These are phyloP conservation scores for Myrmecophaga tridactyla DNA, from an alignment of 2,113 vertebrate genomes.

Conservation along the genomic window DNA sequence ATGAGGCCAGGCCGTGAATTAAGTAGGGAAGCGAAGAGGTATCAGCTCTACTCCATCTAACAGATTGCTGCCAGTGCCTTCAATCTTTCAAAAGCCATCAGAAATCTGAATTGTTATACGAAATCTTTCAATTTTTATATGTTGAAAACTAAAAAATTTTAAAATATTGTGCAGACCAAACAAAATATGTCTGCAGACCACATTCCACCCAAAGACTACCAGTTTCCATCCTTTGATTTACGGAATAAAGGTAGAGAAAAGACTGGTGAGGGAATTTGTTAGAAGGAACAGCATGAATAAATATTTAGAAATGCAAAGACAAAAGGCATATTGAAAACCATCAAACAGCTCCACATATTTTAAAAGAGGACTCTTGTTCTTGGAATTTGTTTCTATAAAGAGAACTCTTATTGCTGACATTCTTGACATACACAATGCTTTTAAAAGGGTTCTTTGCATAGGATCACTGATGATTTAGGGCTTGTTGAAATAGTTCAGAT, in stretches of 20 bases:
- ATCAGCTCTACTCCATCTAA: not conserved
- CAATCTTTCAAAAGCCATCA: not conserved
- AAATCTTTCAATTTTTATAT: conserved; percentile 47
- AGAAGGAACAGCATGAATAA: conserved; percentile 22
- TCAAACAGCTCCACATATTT: conserved; percentile 50
- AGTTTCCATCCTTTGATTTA: not conserved
- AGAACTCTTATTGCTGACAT: conserved; percentile 61
- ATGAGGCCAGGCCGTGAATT: not conserved
- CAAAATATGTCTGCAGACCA: not conserved
- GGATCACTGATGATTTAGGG: conserved; percentile 67
- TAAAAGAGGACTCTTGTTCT: conserved; percentile 17
- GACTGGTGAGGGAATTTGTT: not conserved
- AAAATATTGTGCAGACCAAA: not conserved
- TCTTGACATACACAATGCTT: conserved; percentile 60
- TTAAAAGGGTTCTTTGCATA: conserved; percentile 55
- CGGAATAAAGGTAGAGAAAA: conserved; percentile 13
- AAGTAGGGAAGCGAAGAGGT: not conserved
- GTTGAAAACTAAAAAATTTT: conserved; percentile 31
- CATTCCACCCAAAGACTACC: not conserved
- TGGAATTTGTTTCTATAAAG: conserved; percentile 55
- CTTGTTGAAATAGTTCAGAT: conserved; percentile 71
- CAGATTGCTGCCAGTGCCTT: not conserved
- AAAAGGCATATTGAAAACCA: conserved; percentile 65
- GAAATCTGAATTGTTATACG: not conserved
- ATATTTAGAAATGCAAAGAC: conserved; percentile 27